Conservation (phyloP, 2,888 invertebrate species). For the Thalpophila matura region DNA sequence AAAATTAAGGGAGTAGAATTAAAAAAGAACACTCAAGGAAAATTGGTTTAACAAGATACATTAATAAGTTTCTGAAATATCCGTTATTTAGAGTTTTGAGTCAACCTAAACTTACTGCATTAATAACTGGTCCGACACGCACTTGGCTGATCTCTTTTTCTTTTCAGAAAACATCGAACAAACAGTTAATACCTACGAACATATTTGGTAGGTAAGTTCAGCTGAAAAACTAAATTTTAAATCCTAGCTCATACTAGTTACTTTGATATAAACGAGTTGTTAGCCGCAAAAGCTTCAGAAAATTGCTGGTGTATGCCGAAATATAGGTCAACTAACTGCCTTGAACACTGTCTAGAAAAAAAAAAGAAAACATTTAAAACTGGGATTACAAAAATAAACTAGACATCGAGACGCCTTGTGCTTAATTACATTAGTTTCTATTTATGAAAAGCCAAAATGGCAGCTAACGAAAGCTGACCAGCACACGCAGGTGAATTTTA, state of each 20-base stretch:
- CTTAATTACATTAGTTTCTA: conserved; percentile 76
- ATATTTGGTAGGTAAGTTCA: background rate
- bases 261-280: conserved; percentile 30
- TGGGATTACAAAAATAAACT: conserved; percentile 73
- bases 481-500: conserved; percentile 74
- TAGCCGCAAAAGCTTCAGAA: conserved; percentile 48
- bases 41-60: no score
- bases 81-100: no score
- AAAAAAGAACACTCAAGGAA: no score
- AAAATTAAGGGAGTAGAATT: no score
- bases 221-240: conserved; percentile 15
- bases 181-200: background rate
- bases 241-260: conserved; percentile 28
- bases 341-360: conserved; percentile 73
- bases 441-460: conserved; percentile 53
- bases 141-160: no score
- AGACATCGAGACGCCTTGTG: conserved; percentile 77
- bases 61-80: no score
- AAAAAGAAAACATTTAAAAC: conserved; percentile 72
- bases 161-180: background rate
- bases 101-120: no score
- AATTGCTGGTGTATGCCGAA: conserved; percentile 59
- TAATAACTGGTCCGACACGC: no score
- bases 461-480: conserved; percentile 65
- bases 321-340: conserved; percentile 77